Evolutionary conservation across 2,888 invertebrate genomes (phyloP), one percentile per base, ranked within the genome.

Genomic region (Ditylenchus weischeri): DNA sequence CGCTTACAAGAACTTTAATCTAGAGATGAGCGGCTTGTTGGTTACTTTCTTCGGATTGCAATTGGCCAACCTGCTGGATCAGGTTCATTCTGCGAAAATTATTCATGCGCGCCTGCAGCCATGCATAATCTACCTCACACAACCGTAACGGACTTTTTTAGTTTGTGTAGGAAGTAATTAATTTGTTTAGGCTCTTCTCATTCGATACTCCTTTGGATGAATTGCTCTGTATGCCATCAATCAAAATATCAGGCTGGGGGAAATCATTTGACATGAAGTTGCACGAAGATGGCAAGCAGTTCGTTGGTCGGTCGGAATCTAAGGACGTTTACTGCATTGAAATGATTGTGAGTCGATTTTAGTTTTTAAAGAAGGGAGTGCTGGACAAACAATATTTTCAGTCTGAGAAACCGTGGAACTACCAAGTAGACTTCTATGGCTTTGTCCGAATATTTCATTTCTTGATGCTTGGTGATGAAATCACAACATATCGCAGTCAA

Each of bases 371-470:
- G n/a, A n/a, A n/a, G n/a, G n/a, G n/a, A n/a, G n/a, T n/a, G n/a
- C n/a, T n/a, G n/a, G n/a, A n/a, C n/a, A n/a, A n/a, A n/a, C n/a
- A n/a, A n/a, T n/a, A 29, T 3, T 60, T 70, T 47, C 54, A 75
- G 69, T 91, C 92, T 78, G 88, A 89, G 57, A 88, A 89, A 77
- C 91, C 91, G 0, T 95, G 95, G 95, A 93, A 74, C 10, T 79
- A 76, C 61, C 83, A 94, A 86, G 90, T 91, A 47, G 94, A 95
- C 86, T 86, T 91, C 79, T 94, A 89, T 84, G 93, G 93, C 74
- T 85, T 93, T 71, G 91, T 91, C 61, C 91, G 90, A n/a, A 90
- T 91, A 13, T 89, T 92, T 74, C 91, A 93, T 84, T 90, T 91
- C 60, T 86, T 94, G 75, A 85, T 93, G 21, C 90, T 92, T 86